Evolutionary conservation across 37 sponge, comb jelly and placozoan species (phyloP), one percentile per base, ranked within the genome.

Genomic region (Chondrilla cf. caribensis): DNA sequence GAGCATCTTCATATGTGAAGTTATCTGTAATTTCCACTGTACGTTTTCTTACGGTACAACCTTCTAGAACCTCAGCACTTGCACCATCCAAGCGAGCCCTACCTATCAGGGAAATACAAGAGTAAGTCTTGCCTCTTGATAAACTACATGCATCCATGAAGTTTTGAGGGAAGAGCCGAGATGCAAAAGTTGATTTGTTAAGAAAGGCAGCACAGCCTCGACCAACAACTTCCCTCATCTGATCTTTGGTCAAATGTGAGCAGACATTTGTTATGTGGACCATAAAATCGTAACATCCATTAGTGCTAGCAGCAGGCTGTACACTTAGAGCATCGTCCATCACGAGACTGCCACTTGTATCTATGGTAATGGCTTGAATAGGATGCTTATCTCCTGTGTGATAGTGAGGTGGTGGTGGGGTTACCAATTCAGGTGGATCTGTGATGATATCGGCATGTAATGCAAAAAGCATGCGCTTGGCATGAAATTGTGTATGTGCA

Each of bases 401-500:
- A 59, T 17, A 11, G 11, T 3, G 60, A 59, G 6, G 6, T 9
- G 60, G 25, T 6, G 3, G 2, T 2, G 60, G 6, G 25, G 3
- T n/a, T 8, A 25, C 25, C 17, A 29, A 17, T 17, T 33, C 29
- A 18, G 68, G 68, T 17, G 68, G 68, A 33, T 29, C 6, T 5
- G 68, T 67, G 17, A 67, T 67, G 35, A 67, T 67, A 28, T 67
- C 68, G 2, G 31, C 17, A 58, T 89, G 21, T 19, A 38, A 51
- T 54, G 62, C 38, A 36, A 33, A 72, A 26, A 89, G 68, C 26
- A 89, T 55, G 0, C 84, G 70, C 31, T 84, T 51, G 22, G 81
- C 79, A 84, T 83, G 65, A 60, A 81, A 89, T 8, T 73, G 28
- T 7, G 80, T 70, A 21, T 38, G 22, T 24, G 79, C 84, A 59